A percentile compares a stretch with the other conserved stretches of the same genome.
Conservation (phyloP, 2,113 vertebrate species). For the Trinectes maculatus region DNA sequence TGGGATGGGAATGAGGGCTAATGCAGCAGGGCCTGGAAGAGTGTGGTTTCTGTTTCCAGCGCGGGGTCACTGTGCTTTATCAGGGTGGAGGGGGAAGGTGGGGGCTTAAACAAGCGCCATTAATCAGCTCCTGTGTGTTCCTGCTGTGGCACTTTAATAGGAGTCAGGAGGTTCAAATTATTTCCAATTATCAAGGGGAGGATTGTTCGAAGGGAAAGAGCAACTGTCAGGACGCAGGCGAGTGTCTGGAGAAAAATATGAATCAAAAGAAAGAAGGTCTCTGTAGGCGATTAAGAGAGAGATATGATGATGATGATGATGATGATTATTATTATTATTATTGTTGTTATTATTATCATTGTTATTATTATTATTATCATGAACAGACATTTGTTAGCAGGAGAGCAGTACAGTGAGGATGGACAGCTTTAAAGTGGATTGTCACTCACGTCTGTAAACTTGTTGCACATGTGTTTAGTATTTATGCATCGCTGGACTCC, state of each 20-base stretch:
- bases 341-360: background rate
- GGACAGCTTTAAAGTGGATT: too few species aligned
- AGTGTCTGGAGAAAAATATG: background rate
- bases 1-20: background rate
- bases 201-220: slow-evolving; percentile 15
- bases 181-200: slow-evolving; percentile 31
- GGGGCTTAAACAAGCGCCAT: slow-evolving; percentile 16
- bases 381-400: too few species aligned
- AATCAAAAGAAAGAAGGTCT: background rate
- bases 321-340: too few species aligned
- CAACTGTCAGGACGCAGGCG: background rate
- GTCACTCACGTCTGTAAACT: slow-evolving; percentile 22
- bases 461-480: slow-evolving; percentile 42
- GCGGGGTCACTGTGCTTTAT: background rate
- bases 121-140: slow-evolving; percentile 39
- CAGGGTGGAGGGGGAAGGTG: background rate
- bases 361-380: background rate
- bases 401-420: too few species aligned
- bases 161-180: slow-evolving; percentile 48
- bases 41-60: background rate
- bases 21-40: background rate
- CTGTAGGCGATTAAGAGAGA: background rate
- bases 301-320: too few species aligned
- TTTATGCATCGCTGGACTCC: slow-evolving; percentile 56
- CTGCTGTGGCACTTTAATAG: slow-evolving; percentile 36